Evolutionary conservation across 2,888 invertebrate species (phyloP), one percentile per base, ranked within the genome.

Genomic region (Globia sparganii): DNA sequence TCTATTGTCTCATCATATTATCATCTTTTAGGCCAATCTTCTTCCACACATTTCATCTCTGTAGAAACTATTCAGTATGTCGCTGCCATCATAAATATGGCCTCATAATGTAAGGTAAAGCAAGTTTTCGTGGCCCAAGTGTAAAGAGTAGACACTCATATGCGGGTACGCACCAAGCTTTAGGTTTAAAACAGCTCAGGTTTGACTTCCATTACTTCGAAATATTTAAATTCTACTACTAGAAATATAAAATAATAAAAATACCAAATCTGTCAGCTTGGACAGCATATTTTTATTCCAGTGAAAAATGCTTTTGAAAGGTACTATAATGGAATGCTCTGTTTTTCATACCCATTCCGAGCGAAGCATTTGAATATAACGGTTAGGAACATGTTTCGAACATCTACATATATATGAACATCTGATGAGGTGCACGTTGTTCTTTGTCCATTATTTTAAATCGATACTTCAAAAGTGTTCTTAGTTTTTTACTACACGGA

Each of bases 301-400:
- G 74, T 9, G 11, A n/a, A 9, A 15, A 31, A 73, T n/a, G 21
- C 15, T 58, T 46, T 74, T 74, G n/a, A 28, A 46, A 37, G 25
- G 53, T 18, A 43, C 11, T 34, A 0, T 8, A 46, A 13, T 34
- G 18, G 1, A 59, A 74, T 34, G 43, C 11, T 46, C 25, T 25
- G 75, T 28, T 43, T 34, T 46, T 59, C 25, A 40, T 40, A 61
- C 9, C 37, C 21, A 46, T 76, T 75, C 46, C 46, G 59, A 75
- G 34, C 25, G 13, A 13, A 9, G 13, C n/a, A 28, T 59, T 75
- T 21, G 31, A 46, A 75, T 59, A 13, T 25, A 75, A 37, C 25
- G 15, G 21, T 43, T 66, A 43, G 13, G 13, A 25, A 40, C 15
- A 58, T 43, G n/a, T 28, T 43, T n/a, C n/a, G n/a, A n/a, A n/a